Conservation (phyloP, 2,797 vertebrate genomes). For the Ptychobarbus kaznakovi region DNA sequence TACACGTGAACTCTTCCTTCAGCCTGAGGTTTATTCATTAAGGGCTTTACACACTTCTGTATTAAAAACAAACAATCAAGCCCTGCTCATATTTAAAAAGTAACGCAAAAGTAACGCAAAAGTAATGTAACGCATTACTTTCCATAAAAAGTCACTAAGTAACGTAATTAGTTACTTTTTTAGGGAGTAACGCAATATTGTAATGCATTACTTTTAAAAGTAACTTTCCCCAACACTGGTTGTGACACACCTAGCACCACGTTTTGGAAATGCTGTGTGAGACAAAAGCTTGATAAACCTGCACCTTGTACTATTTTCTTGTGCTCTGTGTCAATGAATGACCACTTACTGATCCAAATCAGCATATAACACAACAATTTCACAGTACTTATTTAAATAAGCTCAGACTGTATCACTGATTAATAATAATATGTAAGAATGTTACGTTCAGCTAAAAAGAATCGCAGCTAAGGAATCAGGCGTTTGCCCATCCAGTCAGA, state of each 20-base stretch:
- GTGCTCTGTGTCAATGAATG: background rate
- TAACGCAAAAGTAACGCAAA: too few relatives aligned
- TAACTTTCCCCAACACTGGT: too few relatives aligned
- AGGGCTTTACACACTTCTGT: too few relatives aligned
- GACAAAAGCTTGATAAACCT: background rate
- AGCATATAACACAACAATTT: background rate
- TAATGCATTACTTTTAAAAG: too few relatives aligned
- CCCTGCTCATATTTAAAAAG: too few relatives aligned
- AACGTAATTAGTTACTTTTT: too few relatives aligned
- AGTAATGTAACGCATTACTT: too few relatives aligned
- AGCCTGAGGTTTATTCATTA: too few relatives aligned
- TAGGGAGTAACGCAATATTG: too few relatives aligned
- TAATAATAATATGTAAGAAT: slow-evolving; percentile 2
- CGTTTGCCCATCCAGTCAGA: slow-evolving; percentile 22
- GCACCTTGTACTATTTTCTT: background rate
- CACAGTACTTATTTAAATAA: background rate
- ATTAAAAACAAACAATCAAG: too few relatives aligned
- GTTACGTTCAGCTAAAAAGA: background rate
- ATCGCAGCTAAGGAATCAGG: slow-evolving; percentile 15
- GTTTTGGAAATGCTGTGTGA: slow-evolving; percentile 4
- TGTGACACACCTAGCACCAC: background rate
- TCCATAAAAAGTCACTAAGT: too few relatives aligned
- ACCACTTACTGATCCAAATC: background rate
- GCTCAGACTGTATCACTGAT: background rate
- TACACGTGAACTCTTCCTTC: too few relatives aligned